Evolutionary conservation across 1,140 invertebrate species (phyloP), one percentile per base, ranked within the genome.

Genomic region (Ceratina australensis): DNA sequence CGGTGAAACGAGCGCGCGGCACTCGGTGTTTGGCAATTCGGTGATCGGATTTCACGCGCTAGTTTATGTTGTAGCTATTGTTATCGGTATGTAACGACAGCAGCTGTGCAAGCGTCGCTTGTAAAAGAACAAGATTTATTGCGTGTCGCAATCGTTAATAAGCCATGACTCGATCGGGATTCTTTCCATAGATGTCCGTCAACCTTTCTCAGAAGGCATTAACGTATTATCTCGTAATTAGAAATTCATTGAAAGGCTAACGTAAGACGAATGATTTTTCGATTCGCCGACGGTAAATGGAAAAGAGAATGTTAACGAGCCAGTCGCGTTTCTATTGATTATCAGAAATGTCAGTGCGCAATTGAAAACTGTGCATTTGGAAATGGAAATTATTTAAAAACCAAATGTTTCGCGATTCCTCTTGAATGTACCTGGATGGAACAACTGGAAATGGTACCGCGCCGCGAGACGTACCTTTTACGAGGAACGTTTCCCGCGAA

Each of bases 191-290:
- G 12, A 60, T 49, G 26, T 42, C 28, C 24, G 28, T 26, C 49
- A 57, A 68, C 26, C 67, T 61, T 77, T 79, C 28, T 22, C 16
- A 42, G 42, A 63, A 79, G 33, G 24, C 57, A 64, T 81, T 68
- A 61, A 22, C 50, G 42, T 59, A 80, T 79, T 81, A 74, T 79
- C 64, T 63, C 3, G 64, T 57, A 79, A 80, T 81, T 79, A 81
- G 57, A 80, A 74, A 80, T 81, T 80, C 69, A 81, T 74, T 54
- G 69, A 74, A 20, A 74, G 50, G 13, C 42, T 4, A 42, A 16
- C 22, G 50, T 24, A 47, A 74, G 42, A 72, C 12, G 26, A 33
- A 73, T 65, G 20, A 50, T 75, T n/a, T 74, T 52, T 16, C 28
- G 24, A 72, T 60, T 61, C 47, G 42, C 20, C 13, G 57, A n/a